These are phyloP conservation scores for Xyliphius kryptos DNA, from an alignment of 2,113 vertebrate genomes.

Conservation along the genomic window DNA sequence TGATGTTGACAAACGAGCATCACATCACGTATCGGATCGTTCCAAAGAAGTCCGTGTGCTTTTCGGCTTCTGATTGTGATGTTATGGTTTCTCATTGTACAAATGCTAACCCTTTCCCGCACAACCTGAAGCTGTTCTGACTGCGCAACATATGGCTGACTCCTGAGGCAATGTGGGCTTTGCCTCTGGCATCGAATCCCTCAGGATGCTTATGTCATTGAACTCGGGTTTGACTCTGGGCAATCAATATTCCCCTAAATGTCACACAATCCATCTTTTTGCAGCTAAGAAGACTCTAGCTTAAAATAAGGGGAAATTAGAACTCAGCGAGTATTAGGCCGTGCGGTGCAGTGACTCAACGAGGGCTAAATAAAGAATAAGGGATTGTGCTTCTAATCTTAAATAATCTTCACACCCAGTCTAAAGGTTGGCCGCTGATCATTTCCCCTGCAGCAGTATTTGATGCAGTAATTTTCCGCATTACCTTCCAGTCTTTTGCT, in stretches of 20 bases:
- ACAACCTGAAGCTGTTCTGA: constrained; percentile 17
- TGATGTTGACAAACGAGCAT: too few relatives aligned
- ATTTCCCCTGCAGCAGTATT: constrained; percentile 19
- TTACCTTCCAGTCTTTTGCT: constrained; percentile 16
- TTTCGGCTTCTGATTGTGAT: too few relatives aligned
- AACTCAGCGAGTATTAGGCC: not conserved
- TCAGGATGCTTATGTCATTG: constrained; percentile 29
- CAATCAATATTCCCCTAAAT: constrained; percentile 40
- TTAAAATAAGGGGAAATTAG: not conserved
- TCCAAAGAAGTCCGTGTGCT: too few relatives aligned
- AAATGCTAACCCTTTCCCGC: not conserved
- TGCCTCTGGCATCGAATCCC: constrained; percentile 17
- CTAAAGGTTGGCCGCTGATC: constrained; percentile 20
- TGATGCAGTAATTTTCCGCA: constrained; percentile 23
- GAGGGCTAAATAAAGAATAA: not conserved
- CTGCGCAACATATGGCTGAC: constrained; percentile 18
- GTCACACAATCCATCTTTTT: constrained; percentile 32
- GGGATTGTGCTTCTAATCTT: not conserved
- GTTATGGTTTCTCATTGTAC: not conserved
- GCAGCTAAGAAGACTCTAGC: not conserved
- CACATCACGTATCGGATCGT: too few relatives aligned
- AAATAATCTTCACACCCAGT: constrained; percentile 23
- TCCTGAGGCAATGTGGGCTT: constrained; percentile 22
- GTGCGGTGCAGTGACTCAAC: constrained; percentile 1
- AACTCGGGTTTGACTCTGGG: constrained; percentile 24